These are phyloP conservation scores for Campopleginae sp. DNA, from an alignment of 2,888 invertebrate species.

Conservation along the genomic window DNA sequence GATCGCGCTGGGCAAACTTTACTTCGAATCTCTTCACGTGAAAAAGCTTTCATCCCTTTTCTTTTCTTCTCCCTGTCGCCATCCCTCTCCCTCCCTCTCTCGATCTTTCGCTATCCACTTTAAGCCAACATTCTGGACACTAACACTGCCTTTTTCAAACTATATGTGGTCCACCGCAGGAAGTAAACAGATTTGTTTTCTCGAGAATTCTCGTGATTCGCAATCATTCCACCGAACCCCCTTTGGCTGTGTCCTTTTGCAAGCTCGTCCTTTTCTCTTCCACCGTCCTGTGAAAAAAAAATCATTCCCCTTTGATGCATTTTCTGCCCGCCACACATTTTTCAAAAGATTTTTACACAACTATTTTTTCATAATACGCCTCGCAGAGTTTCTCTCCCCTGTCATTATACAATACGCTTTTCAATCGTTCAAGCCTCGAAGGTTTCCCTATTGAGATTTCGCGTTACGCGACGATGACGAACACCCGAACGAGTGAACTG, in stretches of 20 bases:
- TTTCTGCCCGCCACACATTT: neutral
- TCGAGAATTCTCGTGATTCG: slow-evolving; percentile 49
- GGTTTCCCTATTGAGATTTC: slow-evolving; percentile 49
- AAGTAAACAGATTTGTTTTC: slow-evolving; percentile 68
- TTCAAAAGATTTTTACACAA: slow-evolving; percentile 3
- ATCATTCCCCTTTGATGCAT: too few relatives aligned
- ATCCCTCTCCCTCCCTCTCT: slow-evolving; percentile 3
- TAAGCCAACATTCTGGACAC: slow-evolving; percentile 21
- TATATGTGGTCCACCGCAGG: slow-evolving; percentile 35
- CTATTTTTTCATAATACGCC: neutral
- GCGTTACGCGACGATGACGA: slow-evolving; percentile 63
- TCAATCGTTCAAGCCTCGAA: slow-evolving; percentile 30
- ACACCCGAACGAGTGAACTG: slow-evolving; percentile 27
- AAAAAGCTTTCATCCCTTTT: slow-evolving; percentile 56
- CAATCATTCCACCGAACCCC: slow-evolving; percentile 27
- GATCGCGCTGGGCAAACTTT: slow-evolving; percentile 53
- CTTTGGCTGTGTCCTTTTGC: neutral
- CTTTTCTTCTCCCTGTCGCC: neutral
- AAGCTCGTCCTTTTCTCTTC: slow-evolving; percentile 21
- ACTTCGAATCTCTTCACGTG: slow-evolving; percentile 47
- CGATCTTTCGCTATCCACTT: slow-evolving; percentile 17
- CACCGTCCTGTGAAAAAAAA: neutral
- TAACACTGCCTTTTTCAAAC: slow-evolving; percentile 25
- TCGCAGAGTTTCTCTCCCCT: neutral
- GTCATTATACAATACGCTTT: slow-evolving; percentile 46